Percentiles rank a stretch among this genome's conserved stretches.
These are phyloP conservation scores for Palaemon carinicauda DNA, from an alignment of 1,140 invertebrate species.

Conservation along the genomic window DNA sequence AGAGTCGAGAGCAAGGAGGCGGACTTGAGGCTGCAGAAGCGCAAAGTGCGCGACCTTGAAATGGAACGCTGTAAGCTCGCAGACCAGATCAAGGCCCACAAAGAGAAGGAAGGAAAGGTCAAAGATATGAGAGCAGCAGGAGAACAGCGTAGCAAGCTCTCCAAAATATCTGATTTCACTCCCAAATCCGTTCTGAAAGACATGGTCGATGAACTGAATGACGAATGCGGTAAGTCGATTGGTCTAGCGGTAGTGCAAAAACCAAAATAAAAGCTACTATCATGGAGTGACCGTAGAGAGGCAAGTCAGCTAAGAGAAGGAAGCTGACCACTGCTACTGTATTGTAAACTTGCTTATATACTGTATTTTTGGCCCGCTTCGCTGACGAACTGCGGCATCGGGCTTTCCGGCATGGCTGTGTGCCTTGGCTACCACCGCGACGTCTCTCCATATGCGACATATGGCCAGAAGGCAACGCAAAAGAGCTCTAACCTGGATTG, in stretches of 20 bases:
- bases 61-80: slow-evolving; percentile 70
- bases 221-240: slow-evolving; percentile 46
- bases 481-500: too few species aligned
- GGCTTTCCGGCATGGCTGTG: too few species aligned
- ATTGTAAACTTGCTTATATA: too few species aligned
- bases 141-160: background rate
- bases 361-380: too few species aligned
- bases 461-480: too few species aligned
- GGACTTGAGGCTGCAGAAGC: slow-evolving; percentile 69
- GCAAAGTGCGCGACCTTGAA: slow-evolving; percentile 65
- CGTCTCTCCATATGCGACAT: too few species aligned
- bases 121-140: background rate
- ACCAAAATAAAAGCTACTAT: too few species aligned
- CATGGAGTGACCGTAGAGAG: too few species aligned
- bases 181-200: slow-evolving; percentile 17
- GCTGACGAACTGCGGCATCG: too few species aligned
- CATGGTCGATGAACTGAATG: slow-evolving; percentile 31
- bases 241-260: background rate
- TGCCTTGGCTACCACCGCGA: too few species aligned
- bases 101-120: slow-evolving; percentile 62
- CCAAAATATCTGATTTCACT: slow-evolving; percentile 8
- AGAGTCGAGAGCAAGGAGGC: slow-evolving; percentile 62
- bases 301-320: too few species aligned
- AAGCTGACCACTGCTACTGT: too few species aligned
- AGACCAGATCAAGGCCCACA: slow-evolving; percentile 71